phyloP scores from a whole-genome alignment of 2,797 vertebrate species.

The Muraenolepis orangiensis region DNA sequence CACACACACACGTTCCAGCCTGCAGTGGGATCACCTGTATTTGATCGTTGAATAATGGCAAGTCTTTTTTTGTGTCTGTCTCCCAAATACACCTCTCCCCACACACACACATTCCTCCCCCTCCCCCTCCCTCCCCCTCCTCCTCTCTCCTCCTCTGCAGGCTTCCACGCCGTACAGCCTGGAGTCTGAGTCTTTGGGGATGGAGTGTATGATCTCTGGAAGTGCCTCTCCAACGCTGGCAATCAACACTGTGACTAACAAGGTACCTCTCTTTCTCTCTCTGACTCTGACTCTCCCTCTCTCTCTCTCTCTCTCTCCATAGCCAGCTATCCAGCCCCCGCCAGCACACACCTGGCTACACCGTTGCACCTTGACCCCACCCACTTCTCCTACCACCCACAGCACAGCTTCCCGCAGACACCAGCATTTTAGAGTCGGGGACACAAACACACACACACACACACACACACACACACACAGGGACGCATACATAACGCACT shows the following conservation, averaged over 20 bases:
- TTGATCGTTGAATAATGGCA: conserved; percentile 62
- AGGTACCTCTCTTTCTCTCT: conserved; percentile 72
- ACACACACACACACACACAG: conserved; percentile 17
- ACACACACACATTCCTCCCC: background rate
- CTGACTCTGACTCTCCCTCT: background rate
- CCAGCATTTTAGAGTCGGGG: conserved; percentile 63
- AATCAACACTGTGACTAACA: conserved; percentile 98
- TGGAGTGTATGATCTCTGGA: conserved; percentile 96
- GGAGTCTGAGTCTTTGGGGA: conserved; percentile 92
- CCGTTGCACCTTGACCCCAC: conserved; percentile 71
- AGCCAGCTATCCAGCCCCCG: conserved; percentile 66
- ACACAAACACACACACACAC: conserved; percentile 28
- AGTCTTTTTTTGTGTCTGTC: conserved; percentile 42
- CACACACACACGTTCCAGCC: conserved; percentile 12
- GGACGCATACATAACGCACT: conserved; percentile 21
- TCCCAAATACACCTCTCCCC: conserved; percentile 19
- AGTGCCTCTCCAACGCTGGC: conserved; percentile 95
- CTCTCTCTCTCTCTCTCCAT: conserved; percentile 21
- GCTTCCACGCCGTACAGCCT: conserved; percentile 92
- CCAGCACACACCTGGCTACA: conserved; percentile 71
- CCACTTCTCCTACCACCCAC: conserved; percentile 73
- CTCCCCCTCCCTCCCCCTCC: conserved; percentile 22
- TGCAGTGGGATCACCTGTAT: conserved; percentile 45
- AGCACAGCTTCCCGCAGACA: conserved; percentile 68
- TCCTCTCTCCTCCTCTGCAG: conserved; percentile 60